Base-by-base conservation (phyloP, 2,797 vertebrate species). In the Tadarida brasiliensis region DNA sequence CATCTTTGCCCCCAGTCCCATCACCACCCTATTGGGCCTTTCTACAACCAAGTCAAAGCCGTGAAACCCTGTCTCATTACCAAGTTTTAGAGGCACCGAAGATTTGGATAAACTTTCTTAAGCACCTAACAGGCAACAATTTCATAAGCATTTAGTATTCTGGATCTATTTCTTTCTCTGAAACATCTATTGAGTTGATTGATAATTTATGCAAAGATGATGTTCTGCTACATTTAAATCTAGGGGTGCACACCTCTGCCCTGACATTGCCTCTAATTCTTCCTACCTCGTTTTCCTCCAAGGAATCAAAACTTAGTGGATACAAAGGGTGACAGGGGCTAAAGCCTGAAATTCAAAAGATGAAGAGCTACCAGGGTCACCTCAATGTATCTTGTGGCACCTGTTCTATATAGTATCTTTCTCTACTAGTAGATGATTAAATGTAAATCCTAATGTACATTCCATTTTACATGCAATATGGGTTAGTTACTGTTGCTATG, bases 401-500 rank as follows among this genome's bases (percentile, higher is more conserved):
- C 94, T 96, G 90, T 87, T 96, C 74, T 92, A 59, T 94, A 95
- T 14, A 26, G 86, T 28, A 93, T 35, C 84, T 93, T 87, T 94
- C 73, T 59, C 77, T 59, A 89, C 96, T 97, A 97, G 94, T 95
- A 92, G 95, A 95, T 3, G 90, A 96, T 97, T 95, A 96, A 96
- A 97, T 96, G 93, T 97, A 98, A 97, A 97, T 88, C 93, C 95
- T 97, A 96, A 97, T 87, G 97, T 97, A 96, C 96, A 97, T 96
- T 97, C 94, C 93, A 92, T 97, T 96, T 96, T 96, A 96, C 70
- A 88, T 95, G 96, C 96, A 97, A 97, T 97, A 96, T 97, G 97
- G 96, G 96, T 97, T 97, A 96, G 96, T 97, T 97, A 97, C 96
- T 73, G 97, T 98, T 98, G 97, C 97, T 91, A 98, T 98, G 97